Percentiles rank a stretch among this genome's conserved stretches.
These are phyloP conservation scores for Elysia chlorotica DNA, from an alignment of 1,140 invertebrate genomes.

Conservation along the genomic window DNA sequence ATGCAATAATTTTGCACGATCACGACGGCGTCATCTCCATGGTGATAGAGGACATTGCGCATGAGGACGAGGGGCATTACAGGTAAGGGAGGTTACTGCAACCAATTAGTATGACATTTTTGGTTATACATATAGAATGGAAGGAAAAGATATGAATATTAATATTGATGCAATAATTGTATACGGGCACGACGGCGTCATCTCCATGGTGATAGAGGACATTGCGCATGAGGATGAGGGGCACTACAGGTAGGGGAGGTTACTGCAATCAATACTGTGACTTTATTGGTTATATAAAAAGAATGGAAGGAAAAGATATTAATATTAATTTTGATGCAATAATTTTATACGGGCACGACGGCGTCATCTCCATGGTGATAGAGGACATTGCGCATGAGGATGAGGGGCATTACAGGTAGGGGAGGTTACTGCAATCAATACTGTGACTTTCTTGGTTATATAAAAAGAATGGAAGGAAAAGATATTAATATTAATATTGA, in stretches of 20 bases:
- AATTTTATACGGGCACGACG: conserved; percentile 31
- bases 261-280: neutral
- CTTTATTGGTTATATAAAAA: neutral
- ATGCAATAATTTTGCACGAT: conserved; percentile 6
- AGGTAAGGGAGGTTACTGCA: conserved; percentile 15
- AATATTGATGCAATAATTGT: neutral
- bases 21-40: conserved; percentile 51
- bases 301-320: neutral
- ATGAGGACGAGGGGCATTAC: conserved; percentile 36
- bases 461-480: neutral
- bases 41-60: conserved; percentile 47
- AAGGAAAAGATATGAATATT: neutral
- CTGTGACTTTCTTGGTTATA: too few species aligned
- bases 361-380: conserved; percentile 52
- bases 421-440: too few species aligned
- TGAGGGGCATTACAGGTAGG: conserved; percentile 28
- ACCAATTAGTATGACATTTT: too few species aligned
- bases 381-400: conserved; percentile 44
- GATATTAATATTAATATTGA: neutral
- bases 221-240: conserved; percentile 43
- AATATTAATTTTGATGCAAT: neutral
- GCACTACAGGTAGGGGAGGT: conserved; percentile 11
- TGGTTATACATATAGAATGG: too few species aligned
- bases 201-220: conserved; percentile 52
- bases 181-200: conserved; percentile 39